Evolutionary conservation across 1,140 invertebrate genomes (phyloP), one percentile per base, ranked within the genome.

Genomic region (Drosophila rufa): DNA sequence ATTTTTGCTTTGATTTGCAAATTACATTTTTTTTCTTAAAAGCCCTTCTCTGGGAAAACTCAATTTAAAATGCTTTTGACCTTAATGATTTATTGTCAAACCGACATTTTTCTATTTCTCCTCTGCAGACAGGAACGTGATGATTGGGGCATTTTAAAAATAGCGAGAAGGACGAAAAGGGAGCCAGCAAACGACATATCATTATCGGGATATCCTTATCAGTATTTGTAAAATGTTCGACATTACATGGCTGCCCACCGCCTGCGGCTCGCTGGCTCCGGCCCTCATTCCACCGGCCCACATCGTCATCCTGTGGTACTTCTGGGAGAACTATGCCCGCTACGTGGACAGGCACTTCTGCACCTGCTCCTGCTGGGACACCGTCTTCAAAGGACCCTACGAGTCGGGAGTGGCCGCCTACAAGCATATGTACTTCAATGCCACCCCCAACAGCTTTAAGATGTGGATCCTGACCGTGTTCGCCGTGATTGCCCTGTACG

Each of bases 351-450:
- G 93, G 74, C 94, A 94, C 42, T 95, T 94, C 74, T 97, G 96
- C 87, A 95, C 95, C n/a, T 96, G 96, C 93, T 95, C 95, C 4
- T 97, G 96, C 87, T 97, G 96, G 96, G 96, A 97, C 90, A 97
- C 96, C 12, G 94, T 97, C 33, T 97, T 97, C 89, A 96, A 97
- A 95, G 96, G 96, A 95, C 94, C 95, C 14, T 97, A 97, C 89
- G 96, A 97, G 93, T 95, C 95, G 47, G 95, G 95, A 19, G 94
- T 96, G 61, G 95, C 95, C 46, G 94, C 95, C 11, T 97, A 97
- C 92, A 97, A 97, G 90, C 96, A 97, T 85, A 94, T 97, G 84
- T 97, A 97, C 91, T 97, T 97, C 93, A 97, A 97, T 89, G 95
- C 95, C 25, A 97, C 96, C 4, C 92, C 93, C 43, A 96, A 96